A percentile compares a stretch with the other conserved stretches of the same genome.
Conservation (phyloP, 1,140 invertebrate species). For the Semibalanus balanoides region DNA sequence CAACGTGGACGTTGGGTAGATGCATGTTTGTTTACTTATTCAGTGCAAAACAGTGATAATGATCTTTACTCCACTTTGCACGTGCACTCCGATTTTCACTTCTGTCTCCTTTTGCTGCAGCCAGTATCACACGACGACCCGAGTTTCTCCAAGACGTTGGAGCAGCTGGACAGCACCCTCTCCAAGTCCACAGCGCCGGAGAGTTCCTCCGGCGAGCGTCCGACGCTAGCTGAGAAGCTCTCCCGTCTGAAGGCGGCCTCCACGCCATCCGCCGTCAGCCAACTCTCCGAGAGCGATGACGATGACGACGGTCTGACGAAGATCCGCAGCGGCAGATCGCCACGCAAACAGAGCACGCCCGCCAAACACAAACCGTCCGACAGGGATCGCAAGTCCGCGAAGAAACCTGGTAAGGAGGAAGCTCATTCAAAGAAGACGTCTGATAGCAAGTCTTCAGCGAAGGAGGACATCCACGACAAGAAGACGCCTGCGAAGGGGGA, state of each 20-base stretch:
- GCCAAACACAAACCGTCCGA: too few species aligned
- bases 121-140: background rate
- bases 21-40: too few species aligned
- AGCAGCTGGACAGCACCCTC: background rate
- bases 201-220: too few species aligned
- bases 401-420: background rate
- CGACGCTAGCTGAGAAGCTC: background rate
- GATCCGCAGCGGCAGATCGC: background rate
- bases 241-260: background rate
- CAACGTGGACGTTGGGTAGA: too few species aligned
- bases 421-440: background rate
- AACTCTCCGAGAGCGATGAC: background rate
- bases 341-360: too few species aligned
- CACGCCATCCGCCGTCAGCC: too few species aligned
- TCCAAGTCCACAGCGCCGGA: background rate
- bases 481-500: background rate
- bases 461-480: background rate
- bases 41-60: too few species aligned
- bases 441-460: too few species aligned
- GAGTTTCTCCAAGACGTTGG: background rate
- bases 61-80: too few species aligned
- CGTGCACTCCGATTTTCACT: too few species aligned
- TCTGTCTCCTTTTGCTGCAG: background rate
- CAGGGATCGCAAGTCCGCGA: too few species aligned
- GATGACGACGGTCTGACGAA: background rate